A percentile compares a stretch with the other conserved stretches of the same genome.
phyloP scores from a whole-genome alignment of 2,113 vertebrate species.

The Sarotherodon lohbergeri region DNA sequence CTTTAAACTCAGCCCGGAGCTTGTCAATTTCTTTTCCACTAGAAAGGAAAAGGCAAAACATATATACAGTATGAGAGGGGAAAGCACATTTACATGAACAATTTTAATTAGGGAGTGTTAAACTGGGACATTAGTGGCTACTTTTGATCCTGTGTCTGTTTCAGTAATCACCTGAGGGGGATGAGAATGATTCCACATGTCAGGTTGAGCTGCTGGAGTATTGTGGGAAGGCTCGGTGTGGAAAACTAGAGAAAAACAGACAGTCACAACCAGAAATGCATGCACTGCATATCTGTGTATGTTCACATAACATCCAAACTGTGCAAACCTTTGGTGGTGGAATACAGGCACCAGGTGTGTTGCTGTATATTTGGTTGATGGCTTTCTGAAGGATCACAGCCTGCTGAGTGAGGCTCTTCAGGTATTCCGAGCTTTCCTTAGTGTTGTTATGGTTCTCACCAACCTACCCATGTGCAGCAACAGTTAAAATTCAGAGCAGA shows the following conservation, averaged over 20 bases:
- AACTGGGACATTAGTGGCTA: background rate
- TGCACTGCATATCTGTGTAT: background rate
- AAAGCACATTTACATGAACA: background rate
- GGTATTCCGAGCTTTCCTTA: conserved; percentile 88
- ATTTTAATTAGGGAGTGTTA: background rate
- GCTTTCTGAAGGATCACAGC: conserved; percentile 88
- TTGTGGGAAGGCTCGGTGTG: conserved; percentile 80
- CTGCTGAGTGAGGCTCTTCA: conserved; percentile 90
- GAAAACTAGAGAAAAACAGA: conserved; percentile 73
- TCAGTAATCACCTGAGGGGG: conserved; percentile 79
- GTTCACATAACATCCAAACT: background rate
- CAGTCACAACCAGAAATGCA: background rate
- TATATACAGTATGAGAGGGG: background rate
- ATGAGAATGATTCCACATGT: conserved; percentile 89
- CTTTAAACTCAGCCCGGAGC: conserved; percentile 73
- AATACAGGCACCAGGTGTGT: conserved; percentile 77
- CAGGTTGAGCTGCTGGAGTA: conserved; percentile 90
- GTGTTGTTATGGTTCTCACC: conserved; percentile 86
- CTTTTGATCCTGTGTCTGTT: background rate
- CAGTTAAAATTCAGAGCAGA: background rate
- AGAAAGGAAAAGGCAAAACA: background rate
- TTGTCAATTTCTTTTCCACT: conserved; percentile 86
- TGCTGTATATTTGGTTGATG: conserved; percentile 88
- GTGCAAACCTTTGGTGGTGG: conserved; percentile 78
- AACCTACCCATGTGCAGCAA: conserved; percentile 65